Conservation (phyloP, 2,888 invertebrate genomes). For the Frankliniella fusca region DNA sequence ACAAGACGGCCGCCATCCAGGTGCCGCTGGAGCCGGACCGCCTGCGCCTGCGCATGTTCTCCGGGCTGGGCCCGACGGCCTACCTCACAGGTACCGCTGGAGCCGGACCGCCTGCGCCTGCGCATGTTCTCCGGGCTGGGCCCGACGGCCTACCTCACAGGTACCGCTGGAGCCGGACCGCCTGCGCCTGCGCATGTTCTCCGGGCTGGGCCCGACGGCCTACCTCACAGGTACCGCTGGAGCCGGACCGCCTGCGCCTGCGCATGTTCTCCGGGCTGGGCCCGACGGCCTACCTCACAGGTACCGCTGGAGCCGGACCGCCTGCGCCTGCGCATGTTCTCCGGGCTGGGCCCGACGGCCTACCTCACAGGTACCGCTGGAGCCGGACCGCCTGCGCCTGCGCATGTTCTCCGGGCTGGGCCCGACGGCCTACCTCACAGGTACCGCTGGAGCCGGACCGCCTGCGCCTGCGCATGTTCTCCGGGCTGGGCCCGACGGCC, state of each 20-base stretch:
- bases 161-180: background rate
- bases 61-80: constrained; percentile 12
- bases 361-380: too few relatives aligned
- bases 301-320: too few relatives aligned
- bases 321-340: too few relatives aligned
- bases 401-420: too few relatives aligned
- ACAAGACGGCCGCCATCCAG: background rate
- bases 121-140: constrained; percentile 15
- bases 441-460: too few relatives aligned
- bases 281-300: background rate
- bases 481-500: too few relatives aligned
- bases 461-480: too few relatives aligned
- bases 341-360: too few relatives aligned
- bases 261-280: constrained; percentile 15
- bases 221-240: background rate
- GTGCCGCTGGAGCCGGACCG: constrained; percentile 12
- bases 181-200: background rate
- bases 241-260: background rate
- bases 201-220: constrained; percentile 12
- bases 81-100: background rate
- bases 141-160: background rate
- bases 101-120: background rate
- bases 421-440: too few relatives aligned
- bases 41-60: background rate
- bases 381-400: too few relatives aligned